phyloP scores from a whole-genome alignment of 2,797 vertebrate species.

The Mus caroli region DNA sequence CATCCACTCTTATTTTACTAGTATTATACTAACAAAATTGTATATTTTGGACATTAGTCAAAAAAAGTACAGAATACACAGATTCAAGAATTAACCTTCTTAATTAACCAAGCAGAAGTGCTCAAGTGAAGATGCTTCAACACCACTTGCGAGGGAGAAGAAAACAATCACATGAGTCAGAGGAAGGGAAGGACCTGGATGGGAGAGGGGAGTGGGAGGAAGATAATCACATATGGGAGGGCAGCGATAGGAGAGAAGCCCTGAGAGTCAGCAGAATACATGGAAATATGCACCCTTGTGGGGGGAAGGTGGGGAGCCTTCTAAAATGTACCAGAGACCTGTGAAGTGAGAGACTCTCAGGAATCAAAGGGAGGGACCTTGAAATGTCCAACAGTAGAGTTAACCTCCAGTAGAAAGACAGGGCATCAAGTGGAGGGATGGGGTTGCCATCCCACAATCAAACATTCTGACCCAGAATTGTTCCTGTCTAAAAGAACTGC shows the following conservation, averaged over 20 bases:
- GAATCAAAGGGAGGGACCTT: background rate
- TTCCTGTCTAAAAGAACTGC: background rate
- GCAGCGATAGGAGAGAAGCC: background rate
- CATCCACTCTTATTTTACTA: background rate
- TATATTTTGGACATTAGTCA: background rate
- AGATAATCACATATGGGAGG: background rate
- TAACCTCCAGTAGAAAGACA: background rate
- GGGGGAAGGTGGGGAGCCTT: fast-evolving
- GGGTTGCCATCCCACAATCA: background rate
- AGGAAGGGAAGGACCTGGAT: background rate
- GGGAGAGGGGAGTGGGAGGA: fast-evolving
- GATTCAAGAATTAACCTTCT: background rate
- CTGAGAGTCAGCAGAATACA: background rate
- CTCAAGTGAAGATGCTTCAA: background rate
- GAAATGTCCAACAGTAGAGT: background rate
- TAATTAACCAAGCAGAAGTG: background rate
- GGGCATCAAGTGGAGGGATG: background rate
- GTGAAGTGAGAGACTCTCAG: background rate
- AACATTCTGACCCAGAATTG: background rate
- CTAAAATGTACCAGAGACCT: background rate
- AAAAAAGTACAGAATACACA: background rate
- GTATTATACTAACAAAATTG: background rate
- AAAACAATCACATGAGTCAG: background rate
- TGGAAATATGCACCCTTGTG: background rate
- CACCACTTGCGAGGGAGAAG: background rate